Evolutionary conservation across 1,140 invertebrate genomes (phyloP), one percentile per base, ranked within the genome.

Genomic region (Apocrypta bakeri): DNA sequence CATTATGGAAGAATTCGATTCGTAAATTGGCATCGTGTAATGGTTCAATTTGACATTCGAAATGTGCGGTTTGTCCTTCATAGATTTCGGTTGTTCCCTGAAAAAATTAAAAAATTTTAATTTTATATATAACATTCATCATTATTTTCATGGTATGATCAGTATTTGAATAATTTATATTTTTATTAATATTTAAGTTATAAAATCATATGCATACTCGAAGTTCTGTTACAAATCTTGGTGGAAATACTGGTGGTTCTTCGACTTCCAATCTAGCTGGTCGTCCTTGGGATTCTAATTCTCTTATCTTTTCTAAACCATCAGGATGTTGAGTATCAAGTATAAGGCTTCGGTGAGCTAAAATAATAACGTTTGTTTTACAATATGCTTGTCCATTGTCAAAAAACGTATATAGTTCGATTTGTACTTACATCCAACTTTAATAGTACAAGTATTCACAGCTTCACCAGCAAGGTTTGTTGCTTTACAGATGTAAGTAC

Each of bases 401-500:
- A 17, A 12, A 64, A 66, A 27, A 21, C 14, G 68, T 78, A 17
- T 63, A 14, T 2, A 63, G 7, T 63, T 29, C 8, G 0, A n/a
- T 48, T 74, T 1, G n/a, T 71, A 76, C 92, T 92, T 92, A 95
- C 95, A 95, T 89, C 95, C 93, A 86, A 96, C 95, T 90, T 95
- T 96, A 87, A 99, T 95, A 85, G 95, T 96, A 90, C 97, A 98
- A 1, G 96, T 98, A 86, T 98, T 98, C 48, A 97, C 96, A 84
- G 97, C 97, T 94, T 98, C 97, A 78, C 98, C 98, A 85, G 97
- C 94, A 81, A 95, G 92, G 90, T 99, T 99, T 9, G 96, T 98
- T 48, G 98, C 98, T 90, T 96, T 96, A 92, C 97, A 98, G 94
- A 97, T 97, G 90, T 99, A 99, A 14, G 97, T 98, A 82, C 97